Conservation (phyloP, 2,113 vertebrate genomes). For the Mesembrinibis cayennensis region DNA sequence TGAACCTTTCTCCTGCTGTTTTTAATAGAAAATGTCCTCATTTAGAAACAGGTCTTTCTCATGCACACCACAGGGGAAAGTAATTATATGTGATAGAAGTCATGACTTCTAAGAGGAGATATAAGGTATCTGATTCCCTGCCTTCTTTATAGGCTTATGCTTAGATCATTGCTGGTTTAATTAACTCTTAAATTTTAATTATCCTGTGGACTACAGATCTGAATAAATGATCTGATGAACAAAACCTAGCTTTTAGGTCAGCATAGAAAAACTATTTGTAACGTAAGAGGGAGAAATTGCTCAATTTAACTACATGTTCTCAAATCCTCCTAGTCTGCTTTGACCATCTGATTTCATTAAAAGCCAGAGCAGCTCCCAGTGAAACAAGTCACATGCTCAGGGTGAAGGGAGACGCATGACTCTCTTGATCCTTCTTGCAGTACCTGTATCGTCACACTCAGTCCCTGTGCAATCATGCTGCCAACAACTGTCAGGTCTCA, state of each 20-base stretch:
- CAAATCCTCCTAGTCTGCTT: background rate
- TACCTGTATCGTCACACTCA: background rate
- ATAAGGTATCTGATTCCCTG: background rate
- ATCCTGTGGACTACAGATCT: background rate
- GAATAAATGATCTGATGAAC: slow-evolving; percentile 11
- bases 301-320: background rate
- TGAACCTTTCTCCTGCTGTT: slow-evolving; percentile 32
- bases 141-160: background rate
- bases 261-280: background rate
- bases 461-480: background rate
- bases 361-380: background rate
- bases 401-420: background rate
- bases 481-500: background rate
- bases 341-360: background rate
- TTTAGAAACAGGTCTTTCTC: slow-evolving; percentile 18
- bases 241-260: slow-evolving; percentile 21
- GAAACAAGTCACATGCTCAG: background rate
- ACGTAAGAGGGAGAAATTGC: background rate
- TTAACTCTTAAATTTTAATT: slow-evolving; percentile 53
- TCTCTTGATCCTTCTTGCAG: background rate
- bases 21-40: slow-evolving; percentile 37
- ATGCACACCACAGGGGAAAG: background rate
- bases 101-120: slow-evolving; percentile 33
- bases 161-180: slow-evolving; percentile 29
- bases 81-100: slow-evolving; percentile 40